Evolutionary conservation across 2,113 vertebrate genomes (phyloP).

Genomic region (Fregetta grallaria): DNA sequence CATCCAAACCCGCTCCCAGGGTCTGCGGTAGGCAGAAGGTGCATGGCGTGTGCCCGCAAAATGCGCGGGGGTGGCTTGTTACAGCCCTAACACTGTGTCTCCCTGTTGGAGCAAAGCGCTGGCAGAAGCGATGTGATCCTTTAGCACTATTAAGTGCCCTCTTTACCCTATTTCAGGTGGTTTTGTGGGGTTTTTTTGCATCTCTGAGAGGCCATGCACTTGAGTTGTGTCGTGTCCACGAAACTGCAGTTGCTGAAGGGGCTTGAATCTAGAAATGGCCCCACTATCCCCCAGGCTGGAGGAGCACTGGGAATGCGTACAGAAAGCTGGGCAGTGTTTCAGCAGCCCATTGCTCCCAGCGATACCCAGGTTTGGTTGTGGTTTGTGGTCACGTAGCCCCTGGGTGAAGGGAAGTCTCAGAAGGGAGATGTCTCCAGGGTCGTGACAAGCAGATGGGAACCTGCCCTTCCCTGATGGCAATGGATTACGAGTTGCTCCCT

Average conservation of each 20-base stretch:
- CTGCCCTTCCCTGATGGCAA: neutral
- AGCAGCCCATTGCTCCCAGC: neutral
- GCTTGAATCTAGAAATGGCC: neutral
- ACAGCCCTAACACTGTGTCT: neutral
- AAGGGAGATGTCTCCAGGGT: neutral
- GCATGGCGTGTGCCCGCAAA: rapidly evolving
- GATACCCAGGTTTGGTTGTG: neutral
- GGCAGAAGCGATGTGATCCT: neutral
- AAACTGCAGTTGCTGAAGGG: neutral
- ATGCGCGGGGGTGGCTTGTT: rapidly evolving
- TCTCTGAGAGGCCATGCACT: neutral
- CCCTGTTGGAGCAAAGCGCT: neutral
- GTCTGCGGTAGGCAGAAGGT: neutral
- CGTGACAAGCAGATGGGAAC: neutral
- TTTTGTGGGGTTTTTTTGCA: neutral
- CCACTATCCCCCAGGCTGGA: neutral
- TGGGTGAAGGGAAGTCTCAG: neutral
- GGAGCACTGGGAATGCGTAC: neutral
- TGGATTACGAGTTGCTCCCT: rapidly evolving
- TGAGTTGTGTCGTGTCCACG: neutral
- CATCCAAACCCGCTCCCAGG: neutral
- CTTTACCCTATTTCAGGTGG: neutral
- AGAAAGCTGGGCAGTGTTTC: neutral
- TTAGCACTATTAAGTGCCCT: rapidly evolving
- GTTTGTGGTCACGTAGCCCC: rapidly evolving